Base-by-base conservation (phyloP, 1,140 invertebrate genomes). In the Araneus ventricosus region DNA sequence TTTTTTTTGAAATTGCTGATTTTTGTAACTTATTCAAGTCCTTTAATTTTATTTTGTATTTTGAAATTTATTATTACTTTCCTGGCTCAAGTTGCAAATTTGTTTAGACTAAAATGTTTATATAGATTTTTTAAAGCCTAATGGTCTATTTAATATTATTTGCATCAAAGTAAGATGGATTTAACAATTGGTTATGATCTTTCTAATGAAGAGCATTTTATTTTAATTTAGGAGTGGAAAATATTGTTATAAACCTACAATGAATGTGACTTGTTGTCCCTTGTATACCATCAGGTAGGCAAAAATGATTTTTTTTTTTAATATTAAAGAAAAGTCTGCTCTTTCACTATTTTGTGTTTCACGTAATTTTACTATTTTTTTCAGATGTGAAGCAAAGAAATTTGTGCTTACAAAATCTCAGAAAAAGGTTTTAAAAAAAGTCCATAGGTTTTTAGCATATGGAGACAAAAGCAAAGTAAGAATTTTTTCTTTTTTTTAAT, bases 171-270 rank as follows among this genome's bases (percentile, higher is more conserved):
- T 1, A 52, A 14, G 10, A 52, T 52, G 45, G 17, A 52, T 52
- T 52, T 52, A 17, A 52, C 17, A 52, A 52, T 52, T 0, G 10
- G 10, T 3, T 14, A 52, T 52, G 0, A 14, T 52, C 10, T 14
- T 52, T 52, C 8, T 52, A 52, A 52, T 14, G 45, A 52, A 52
- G 17, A 27, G 8, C 4, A 27, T n/a, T 67, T 63, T 67, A 67
- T 92, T 92, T 30, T 88, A n/a, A 0, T 61, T 84, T 91, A 96
- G 96, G 94, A 99, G 98, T 95, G 99, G 99, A 30, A 97, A 97
- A 95, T 99, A 99, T 96, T 98, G 98, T 95, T 99, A 99, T 95
- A 99, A 99, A 95, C 98, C 99, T 17, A 97, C 96, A 10, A 98
- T 99, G 97, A 96, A 98, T 94, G 95, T 96, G 75, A 99, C 97